Conservation (phyloP, 2,888 invertebrate species). For the Nomada fucata region DNA sequence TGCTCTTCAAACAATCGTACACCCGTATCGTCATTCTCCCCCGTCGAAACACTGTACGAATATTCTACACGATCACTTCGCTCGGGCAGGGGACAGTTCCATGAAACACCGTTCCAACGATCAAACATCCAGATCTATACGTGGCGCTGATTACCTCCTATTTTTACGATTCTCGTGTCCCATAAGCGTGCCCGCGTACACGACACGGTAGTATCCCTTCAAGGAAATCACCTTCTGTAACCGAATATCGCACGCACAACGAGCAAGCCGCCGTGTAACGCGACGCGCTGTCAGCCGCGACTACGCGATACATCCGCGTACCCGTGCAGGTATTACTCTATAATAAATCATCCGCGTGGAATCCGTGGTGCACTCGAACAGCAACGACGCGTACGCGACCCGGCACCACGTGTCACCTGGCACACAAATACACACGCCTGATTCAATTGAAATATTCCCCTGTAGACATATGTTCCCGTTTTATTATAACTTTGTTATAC, state of each 20-base stretch:
- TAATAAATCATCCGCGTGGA: conserved; percentile 22
- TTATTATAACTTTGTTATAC: not conserved
- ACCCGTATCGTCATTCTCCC: too few relatives aligned
- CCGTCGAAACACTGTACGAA: not conserved
- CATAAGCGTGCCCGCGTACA: conserved; percentile 13
- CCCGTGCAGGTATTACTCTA: conserved; percentile 14
- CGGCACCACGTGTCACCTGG: conserved; percentile 49
- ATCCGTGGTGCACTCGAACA: not conserved
- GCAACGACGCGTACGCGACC: conserved; percentile 7
- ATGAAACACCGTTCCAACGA: not conserved
- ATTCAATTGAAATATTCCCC: not conserved
- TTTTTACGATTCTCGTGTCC: conserved; percentile 14
- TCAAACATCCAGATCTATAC: not conserved
- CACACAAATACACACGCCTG: conserved; percentile 10
- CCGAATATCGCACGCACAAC: conserved; percentile 42
- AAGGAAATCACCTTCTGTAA: conserved; percentile 56
- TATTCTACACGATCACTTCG: not conserved
- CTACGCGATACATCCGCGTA: conserved; percentile 17
- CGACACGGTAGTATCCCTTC: conserved; percentile 45
- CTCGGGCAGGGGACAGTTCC: not conserved
- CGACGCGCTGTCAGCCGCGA: conserved; percentile 18
- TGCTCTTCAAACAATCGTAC: too few relatives aligned
- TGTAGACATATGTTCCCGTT: too few relatives aligned
- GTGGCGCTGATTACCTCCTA: conserved; percentile 34
- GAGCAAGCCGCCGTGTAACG: conserved; percentile 15